Evolutionary conservation across 37 sponge, comb jelly and placozoan genomes (phyloP).

Genomic region (Spongilla lacustris): DNA sequence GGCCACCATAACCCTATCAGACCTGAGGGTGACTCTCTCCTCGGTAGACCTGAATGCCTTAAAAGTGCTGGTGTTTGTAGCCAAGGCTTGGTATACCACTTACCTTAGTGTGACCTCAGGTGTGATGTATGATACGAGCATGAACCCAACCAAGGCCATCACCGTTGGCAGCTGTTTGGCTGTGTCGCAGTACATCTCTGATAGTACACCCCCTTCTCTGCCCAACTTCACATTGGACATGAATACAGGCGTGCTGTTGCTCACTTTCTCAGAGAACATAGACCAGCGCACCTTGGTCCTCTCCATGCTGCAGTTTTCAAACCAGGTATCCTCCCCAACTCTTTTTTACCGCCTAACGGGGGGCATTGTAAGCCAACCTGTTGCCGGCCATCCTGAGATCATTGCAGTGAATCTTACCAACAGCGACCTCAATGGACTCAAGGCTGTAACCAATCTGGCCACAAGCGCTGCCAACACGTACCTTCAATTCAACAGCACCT

Average conservation of each 20-base stretch:
- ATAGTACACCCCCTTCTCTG: conserved; percentile 62
- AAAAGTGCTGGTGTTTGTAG: conserved; percentile 55
- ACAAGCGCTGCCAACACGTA: conserved; percentile 40
- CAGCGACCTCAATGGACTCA: conserved; percentile 73
- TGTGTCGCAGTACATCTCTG: conserved; percentile 45
- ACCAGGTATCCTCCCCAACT: conserved; percentile 8
- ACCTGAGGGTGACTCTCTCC: conserved; percentile 37
- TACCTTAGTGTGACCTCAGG: conserved; percentile 48
- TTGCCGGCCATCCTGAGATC: conserved; percentile 6
- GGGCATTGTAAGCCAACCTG: background rate
- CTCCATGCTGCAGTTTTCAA: conserved; percentile 14
- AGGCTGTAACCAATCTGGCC: conserved; percentile 40
- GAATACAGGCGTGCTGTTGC: conserved; percentile 48
- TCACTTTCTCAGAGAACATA: conserved; percentile 84
- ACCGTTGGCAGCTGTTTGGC: conserved; percentile 20
- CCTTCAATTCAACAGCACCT: conserved; percentile 48
- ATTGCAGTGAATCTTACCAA: conserved; percentile 38
- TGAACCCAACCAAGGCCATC: conserved; percentile 40
- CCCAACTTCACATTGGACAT: conserved; percentile 73
- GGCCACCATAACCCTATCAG: background rate
- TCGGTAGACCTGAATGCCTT: conserved; percentile 74
- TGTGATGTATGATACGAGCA: conserved; percentile 60
- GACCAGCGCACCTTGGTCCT: conserved; percentile 49
- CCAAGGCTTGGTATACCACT: conserved; percentile 51
- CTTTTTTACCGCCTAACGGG: conserved; percentile 43